These are phyloP conservation scores for Sinocyclocheilus rhinocerous DNA, from an alignment of 2,113 vertebrate genomes.

Conservation along the genomic window DNA sequence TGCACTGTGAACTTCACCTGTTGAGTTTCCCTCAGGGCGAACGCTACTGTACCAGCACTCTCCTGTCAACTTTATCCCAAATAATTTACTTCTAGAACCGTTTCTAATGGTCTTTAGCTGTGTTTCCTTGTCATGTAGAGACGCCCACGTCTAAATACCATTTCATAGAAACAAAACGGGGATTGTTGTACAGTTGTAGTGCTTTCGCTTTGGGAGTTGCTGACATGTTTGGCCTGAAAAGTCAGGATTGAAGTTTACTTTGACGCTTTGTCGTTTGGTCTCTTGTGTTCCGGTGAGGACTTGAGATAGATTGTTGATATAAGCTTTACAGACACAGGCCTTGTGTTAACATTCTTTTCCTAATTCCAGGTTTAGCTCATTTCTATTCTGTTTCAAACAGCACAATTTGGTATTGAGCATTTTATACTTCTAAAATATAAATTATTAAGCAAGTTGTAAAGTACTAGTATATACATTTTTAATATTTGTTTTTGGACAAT, in stretches of 20 bases:
- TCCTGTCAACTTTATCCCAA: constrained; percentile 3
- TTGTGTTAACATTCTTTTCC: background rate
- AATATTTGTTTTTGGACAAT: too few relatives aligned
- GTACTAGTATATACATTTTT: too few relatives aligned
- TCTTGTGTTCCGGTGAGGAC: background rate
- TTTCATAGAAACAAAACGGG: background rate
- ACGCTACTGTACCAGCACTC: background rate
- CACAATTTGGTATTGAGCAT: background rate
- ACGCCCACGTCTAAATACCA: background rate
- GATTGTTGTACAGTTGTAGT: background rate
- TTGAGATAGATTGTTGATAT: background rate
- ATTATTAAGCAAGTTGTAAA: too few relatives aligned
- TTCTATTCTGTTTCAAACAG: background rate
- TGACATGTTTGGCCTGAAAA: constrained; percentile 20
- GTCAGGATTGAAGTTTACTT: background rate
- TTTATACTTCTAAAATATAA: too few relatives aligned
- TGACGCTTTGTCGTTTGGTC: background rate
- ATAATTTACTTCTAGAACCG: background rate
- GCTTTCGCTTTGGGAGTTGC: background rate
- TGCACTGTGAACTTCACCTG: constrained; percentile 54
- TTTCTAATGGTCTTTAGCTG: background rate
- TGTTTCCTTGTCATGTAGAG: background rate
- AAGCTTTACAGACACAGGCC: background rate
- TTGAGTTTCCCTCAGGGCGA: constrained; percentile 45
- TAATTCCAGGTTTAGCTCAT: background rate